Evolutionary conservation across 2,888 invertebrate genomes (phyloP), one percentile per base, ranked within the genome.

Genomic region (Eupithecia insigniata): DNA sequence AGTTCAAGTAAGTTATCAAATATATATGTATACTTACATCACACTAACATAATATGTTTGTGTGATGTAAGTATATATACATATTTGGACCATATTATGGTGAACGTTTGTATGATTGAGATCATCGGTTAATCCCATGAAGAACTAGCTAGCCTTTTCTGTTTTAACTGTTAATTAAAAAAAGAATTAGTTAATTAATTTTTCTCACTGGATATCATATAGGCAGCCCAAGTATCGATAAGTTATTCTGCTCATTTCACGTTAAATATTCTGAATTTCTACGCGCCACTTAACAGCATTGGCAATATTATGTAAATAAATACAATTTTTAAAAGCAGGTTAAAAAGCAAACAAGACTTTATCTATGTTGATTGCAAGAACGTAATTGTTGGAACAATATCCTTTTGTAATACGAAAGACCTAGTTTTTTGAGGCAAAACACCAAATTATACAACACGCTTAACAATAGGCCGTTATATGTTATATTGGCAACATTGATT

Each of bases 331-430:
- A 55, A n/a, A 51, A 51, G 32, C 66, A 22, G 66, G 66, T 66
- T 70, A 22, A 62, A 61, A 34, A 62, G 65, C 39, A 70, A 62
- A 69, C 61, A 72, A 85, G 86, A 85, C 88, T 87, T 91, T 91
- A 92, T 92, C 92, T 93, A 88, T 90, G 89, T 87, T 90, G 89
- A 90, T 91, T 90, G 88, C 89, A 84, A 89, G 86, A 89, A 89
- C 67, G 66, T 91, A 92, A 92, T 92, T 90, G 89, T 89, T 85
- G 84, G 87, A 91, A 92, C 92, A 92, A 93, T 93, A 91, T 92
- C 89, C 92, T 92, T 92, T 92, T 93, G 93, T 93, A 91, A 81
- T 83, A 81, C 85, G 85, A 84, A 88, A 92, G 91, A 90, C 93
- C 92, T 90, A 92, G 88, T 90, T 92, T 91, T 62, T 90, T 86